Evolutionary conservation across 2,797 vertebrate species (phyloP).

Genomic region (Anolis apletophallus): DNA sequence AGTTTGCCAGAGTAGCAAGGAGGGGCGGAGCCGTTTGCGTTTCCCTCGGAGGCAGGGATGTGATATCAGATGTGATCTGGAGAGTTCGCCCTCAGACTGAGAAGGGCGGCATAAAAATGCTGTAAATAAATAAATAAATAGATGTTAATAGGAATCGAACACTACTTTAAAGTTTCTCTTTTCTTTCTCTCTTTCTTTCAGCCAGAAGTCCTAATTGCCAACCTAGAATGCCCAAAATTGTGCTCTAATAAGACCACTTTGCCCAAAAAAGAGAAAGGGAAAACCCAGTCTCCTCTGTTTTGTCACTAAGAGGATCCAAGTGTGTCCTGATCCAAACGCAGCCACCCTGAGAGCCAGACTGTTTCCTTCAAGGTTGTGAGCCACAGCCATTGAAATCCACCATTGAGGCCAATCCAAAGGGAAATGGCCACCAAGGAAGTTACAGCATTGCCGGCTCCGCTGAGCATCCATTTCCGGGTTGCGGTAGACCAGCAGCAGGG

Average conservation of each 20-base stretch:
- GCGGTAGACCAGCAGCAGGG: not conserved
- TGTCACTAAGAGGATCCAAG: too few species aligned
- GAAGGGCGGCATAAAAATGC: too few species aligned
- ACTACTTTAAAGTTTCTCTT: not conserved
- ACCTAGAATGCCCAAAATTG: rapidly evolving
- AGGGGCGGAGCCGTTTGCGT: too few species aligned
- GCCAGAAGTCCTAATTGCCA: not conserved
- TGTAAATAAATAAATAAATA: too few species aligned
- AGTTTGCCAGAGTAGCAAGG: too few species aligned
- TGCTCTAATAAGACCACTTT: not conserved
- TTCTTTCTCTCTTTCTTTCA: not conserved
- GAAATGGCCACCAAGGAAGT: not conserved
- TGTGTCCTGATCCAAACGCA: too few species aligned
- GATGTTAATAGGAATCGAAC: not conserved
- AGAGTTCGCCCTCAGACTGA: too few species aligned
- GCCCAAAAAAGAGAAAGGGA: not conserved
- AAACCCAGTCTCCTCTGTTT: too few species aligned
- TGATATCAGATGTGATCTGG: too few species aligned
- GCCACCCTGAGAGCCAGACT: not conserved
- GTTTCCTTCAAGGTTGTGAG: not conserved
- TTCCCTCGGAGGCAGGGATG: too few species aligned
- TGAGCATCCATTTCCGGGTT: not conserved
- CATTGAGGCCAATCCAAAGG: not conserved
- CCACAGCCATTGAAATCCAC: not conserved
- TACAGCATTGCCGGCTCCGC: too few species aligned